Evolutionary conservation across 2,797 vertebrate species (phyloP), one percentile per base, ranked within the genome.

Genomic region (Anguilla megastoma): DNA sequence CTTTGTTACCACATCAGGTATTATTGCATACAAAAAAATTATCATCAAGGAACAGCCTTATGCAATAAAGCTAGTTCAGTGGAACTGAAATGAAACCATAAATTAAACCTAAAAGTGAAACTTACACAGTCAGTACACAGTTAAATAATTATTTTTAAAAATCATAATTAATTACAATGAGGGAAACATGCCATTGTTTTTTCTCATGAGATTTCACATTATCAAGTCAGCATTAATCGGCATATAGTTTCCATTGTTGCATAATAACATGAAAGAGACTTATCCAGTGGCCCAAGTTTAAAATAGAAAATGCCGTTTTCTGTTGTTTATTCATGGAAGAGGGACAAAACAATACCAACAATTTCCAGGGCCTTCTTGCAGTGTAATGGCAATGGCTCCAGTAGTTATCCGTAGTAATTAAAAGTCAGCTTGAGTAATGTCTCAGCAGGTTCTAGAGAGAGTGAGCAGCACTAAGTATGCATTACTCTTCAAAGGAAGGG

Each of bases 351-450:
- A 33, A 74, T 27, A 27, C 21, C 41, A 45, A 45, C 41, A 45
- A 12, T 16, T 50, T 52, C 6, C 27, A 16, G n/a, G 21, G 6
- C 12, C 50, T 50, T 8, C 3, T 10, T 71, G 24, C 60, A 33
- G 63, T 86, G 27, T 24, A 50, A 71, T 18, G 66, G 63, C 45
- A 54, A 33, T 52, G 63, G 41, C 45, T 27, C 45, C 85, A 30
- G 63, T 48, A 18, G 10, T 74, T 45, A 76, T 8, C 66, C 27
- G 50, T 2, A 74, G 45, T 50, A 86, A 74, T 86, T 85, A 74
- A 27, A 86, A 52, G 66, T 86, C 14, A 30, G n/a, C 66, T 54
- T 86, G 45, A 86, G 27, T 74, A 86, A 74, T 74, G 85, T 86
- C 54, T 52, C 41, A 14, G 21, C 10, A 60, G 63, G 14, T 50